phyloP scores from a whole-genome alignment of 1,140 invertebrate genomes.

The Drosophila chauvacae region DNA sequence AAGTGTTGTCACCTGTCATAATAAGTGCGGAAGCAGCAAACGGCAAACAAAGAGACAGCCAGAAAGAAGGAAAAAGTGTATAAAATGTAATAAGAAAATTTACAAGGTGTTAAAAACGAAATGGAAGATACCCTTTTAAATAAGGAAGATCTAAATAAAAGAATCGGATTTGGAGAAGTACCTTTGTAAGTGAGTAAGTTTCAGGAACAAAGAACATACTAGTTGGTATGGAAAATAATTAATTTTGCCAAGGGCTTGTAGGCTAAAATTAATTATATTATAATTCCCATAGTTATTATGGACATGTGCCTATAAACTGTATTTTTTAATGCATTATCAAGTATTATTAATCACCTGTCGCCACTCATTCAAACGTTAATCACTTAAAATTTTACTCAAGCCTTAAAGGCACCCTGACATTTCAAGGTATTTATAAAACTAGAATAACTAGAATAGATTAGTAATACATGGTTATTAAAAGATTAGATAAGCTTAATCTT shows the following conservation, averaged over 20 bases:
- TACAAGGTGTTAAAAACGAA: not conserved
- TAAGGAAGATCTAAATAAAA: not conserved
- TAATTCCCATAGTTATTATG: no score
- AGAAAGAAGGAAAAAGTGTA: constrained; percentile 29
- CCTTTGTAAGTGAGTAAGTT: no score
- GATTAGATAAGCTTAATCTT: not conserved
- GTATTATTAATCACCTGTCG: constrained; percentile 16
- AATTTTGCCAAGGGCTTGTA: not conserved
- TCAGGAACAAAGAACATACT: not conserved
- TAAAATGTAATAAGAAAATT: constrained; percentile 31
- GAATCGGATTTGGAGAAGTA: not conserved
- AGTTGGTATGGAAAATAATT: no score
- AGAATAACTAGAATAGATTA: constrained; percentile 10
- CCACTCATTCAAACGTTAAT: constrained; percentile 4
- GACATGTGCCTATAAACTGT: not conserved
- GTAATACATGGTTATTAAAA: not conserved
- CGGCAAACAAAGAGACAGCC: constrained; percentile 53
- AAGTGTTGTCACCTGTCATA: constrained; percentile 83
- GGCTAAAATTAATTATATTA: not conserved
- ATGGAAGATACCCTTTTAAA: not conserved
- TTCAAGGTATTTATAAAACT: constrained; percentile 7
- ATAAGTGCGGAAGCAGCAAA: constrained; percentile 78
- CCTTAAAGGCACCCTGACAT: not conserved
- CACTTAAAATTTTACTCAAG: constrained; percentile 6
- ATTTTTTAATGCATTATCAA: not conserved